Conservation (phyloP, 2,113 vertebrate species). For the Puntigrus tetrazona region DNA sequence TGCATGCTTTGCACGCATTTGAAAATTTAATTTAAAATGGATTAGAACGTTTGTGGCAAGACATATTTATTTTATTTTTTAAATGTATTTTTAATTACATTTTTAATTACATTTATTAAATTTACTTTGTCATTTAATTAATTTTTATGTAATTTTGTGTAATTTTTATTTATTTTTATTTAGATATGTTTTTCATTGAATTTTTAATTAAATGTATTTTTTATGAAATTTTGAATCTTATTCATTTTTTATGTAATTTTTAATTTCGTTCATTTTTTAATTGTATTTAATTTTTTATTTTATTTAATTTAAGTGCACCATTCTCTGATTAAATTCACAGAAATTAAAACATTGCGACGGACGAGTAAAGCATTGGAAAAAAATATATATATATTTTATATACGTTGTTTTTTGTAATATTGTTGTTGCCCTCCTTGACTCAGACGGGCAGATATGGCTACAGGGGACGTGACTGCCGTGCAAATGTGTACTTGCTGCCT, state of each 20-base stretch:
- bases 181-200: too few relatives aligned
- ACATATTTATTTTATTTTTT: not conserved
- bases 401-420: not conserved
- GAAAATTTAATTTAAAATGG: not conserved
- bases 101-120: too few relatives aligned
- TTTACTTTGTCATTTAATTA: too few relatives aligned
- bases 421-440: constrained; percentile 70
- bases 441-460: constrained; percentile 86
- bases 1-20: not conserved
- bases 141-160: too few relatives aligned
- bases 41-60: not conserved
- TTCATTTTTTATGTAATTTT: too few relatives aligned
- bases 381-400: not conserved
- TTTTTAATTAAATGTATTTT: too few relatives aligned
- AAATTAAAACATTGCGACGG: not conserved
- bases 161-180: too few relatives aligned
- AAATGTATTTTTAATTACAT: too few relatives aligned
- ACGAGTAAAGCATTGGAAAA: not conserved
- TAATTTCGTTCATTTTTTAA: too few relatives aligned
- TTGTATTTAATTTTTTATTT: too few relatives aligned
- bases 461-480: constrained; percentile 92
- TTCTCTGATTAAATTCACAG: not conserved
- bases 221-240: too few relatives aligned
- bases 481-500: constrained; percentile 94
- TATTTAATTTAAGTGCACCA: not conserved